These are phyloP conservation scores for Harpalus rubripes DNA, from an alignment of 2,888 invertebrate genomes.

Conservation along the genomic window DNA sequence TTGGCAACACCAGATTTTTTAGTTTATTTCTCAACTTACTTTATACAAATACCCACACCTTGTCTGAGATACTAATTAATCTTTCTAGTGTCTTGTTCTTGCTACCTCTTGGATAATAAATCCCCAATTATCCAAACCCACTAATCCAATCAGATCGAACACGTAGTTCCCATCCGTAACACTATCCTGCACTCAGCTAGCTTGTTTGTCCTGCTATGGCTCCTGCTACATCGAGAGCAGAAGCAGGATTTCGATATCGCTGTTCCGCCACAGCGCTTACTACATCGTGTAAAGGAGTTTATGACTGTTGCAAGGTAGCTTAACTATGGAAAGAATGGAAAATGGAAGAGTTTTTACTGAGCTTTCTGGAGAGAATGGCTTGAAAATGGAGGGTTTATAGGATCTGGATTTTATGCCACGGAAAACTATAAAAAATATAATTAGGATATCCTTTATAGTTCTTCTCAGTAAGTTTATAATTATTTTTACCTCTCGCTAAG, in stretches of 20 bases:
- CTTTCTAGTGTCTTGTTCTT: not conserved
- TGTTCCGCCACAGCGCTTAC: not conserved
- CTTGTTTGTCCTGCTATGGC: too few species aligned
- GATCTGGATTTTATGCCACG: not conserved
- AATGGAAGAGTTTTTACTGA: not conserved
- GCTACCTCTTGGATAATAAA: not conserved
- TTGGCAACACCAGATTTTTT: too few species aligned
- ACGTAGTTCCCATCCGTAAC: not conserved
- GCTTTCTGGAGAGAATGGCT: not conserved
- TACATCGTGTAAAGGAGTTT: not conserved
- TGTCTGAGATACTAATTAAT: not conserved
- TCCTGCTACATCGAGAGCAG: not conserved
- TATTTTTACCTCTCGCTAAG: too few species aligned
- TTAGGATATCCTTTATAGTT: too few species aligned
- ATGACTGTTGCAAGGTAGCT: not conserved
- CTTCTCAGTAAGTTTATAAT: too few species aligned
- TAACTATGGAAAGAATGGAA: not conserved
- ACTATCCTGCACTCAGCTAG: constrained; percentile 16
- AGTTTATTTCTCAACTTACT: not conserved
- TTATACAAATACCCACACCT: not conserved
- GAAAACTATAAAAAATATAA: too few species aligned
- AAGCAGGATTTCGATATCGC: not conserved
- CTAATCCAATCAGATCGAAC: constrained; percentile 5
- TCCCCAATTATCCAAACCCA: not conserved
- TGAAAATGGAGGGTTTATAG: not conserved